phyloP scores from a whole-genome alignment of 2,888 invertebrate species.

The Cataglyphis cursor region DNA sequence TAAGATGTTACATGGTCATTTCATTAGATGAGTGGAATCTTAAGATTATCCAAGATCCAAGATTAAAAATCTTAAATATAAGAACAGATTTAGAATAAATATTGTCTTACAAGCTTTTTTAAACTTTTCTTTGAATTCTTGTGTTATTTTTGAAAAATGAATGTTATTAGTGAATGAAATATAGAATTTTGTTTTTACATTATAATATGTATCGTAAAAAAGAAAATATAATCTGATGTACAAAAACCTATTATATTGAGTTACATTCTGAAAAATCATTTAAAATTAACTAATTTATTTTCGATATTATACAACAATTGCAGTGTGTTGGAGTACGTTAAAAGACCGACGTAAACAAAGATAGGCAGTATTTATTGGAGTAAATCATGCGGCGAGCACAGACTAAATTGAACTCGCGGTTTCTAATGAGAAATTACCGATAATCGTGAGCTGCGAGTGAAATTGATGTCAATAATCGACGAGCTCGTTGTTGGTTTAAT shows the following conservation, averaged over 20 bases:
- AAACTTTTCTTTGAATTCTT: neutral
- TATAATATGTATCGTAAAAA: neutral
- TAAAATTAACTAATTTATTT: neutral
- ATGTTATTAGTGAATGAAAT: neutral
- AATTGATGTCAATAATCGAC: neutral
- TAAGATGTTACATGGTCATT: neutral
- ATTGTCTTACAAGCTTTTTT: neutral
- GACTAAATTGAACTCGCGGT: neutral
- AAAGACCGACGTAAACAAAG: neutral
- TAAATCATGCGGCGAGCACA: neutral
- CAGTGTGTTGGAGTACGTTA: neutral
- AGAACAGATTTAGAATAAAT: neutral
- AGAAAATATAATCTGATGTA: neutral
- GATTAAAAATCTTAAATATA: neutral
- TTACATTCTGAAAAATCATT: neutral
- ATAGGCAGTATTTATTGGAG: neutral
- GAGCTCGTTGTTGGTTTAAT: neutral
- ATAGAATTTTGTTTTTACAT: neutral
- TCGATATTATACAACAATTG: neutral
- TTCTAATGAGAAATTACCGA: conserved; percentile 27
- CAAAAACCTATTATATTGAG: neutral
- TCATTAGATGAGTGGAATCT: neutral
- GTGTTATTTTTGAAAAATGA: neutral
- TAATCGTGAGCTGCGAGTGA: neutral
- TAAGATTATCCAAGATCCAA: neutral